A percentile compares a stretch with the other conserved stretches of the same genome.
phyloP scores from a whole-genome alignment of 1,140 invertebrate species.

The Zaprionus ornatus region DNA sequence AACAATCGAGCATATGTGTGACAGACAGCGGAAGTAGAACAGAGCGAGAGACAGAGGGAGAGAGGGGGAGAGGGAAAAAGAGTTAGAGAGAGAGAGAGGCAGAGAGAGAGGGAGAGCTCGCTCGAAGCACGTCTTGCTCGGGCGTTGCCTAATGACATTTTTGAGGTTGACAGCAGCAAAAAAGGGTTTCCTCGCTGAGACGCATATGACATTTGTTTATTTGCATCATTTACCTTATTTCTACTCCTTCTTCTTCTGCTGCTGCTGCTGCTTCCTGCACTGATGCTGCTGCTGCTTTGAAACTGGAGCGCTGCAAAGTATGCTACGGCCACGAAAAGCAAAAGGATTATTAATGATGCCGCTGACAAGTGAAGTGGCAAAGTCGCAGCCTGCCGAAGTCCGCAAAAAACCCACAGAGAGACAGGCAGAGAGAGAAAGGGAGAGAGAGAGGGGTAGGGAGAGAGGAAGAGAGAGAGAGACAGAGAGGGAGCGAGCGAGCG shows the following conservation, averaged over 20 bases:
- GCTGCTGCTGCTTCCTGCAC: not conserved
- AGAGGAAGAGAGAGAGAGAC: not conserved
- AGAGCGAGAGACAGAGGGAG: constrained; percentile 2
- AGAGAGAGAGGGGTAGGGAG: not conserved
- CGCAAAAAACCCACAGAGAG: not conserved
- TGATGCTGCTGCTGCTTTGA: not conserved
- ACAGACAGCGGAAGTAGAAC: constrained; percentile 37
- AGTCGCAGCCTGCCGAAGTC: constrained; percentile 36
- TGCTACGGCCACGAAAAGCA: constrained; percentile 51
- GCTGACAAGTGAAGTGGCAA: constrained; percentile 80
- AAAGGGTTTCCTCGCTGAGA: constrained; percentile 28
- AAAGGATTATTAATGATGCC: constrained; percentile 81
- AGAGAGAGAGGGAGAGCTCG: not conserved
- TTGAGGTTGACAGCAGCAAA: constrained; percentile 72
- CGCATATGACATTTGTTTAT: constrained; percentile 83
- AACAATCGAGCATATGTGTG: constrained; percentile 76
- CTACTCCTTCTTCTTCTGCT: not conserved
- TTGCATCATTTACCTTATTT: constrained; percentile 82
- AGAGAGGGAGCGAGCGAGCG: not conserved
- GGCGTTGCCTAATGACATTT: constrained; percentile 78
- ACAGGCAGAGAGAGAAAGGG: not conserved
- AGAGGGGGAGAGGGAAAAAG: constrained; percentile 12
- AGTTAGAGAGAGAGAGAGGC: not conserved
- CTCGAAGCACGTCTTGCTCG: constrained; percentile 56
- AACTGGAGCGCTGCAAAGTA: constrained; percentile 51